Conservation (phyloP, 2,888 invertebrate genomes). For the Cephus pygmeus region DNA sequence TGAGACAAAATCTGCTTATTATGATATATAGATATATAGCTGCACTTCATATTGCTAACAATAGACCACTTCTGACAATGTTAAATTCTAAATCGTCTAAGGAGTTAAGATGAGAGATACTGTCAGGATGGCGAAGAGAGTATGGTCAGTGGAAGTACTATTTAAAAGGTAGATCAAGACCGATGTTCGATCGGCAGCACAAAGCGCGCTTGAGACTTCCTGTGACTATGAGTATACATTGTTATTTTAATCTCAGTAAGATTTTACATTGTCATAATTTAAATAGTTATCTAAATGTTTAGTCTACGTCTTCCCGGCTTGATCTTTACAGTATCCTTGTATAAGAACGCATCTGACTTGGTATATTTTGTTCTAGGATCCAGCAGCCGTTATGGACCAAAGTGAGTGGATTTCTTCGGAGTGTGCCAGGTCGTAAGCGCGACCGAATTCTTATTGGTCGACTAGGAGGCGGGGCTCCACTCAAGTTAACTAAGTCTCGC, state of each 20-base stretch:
- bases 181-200: constrained; percentile 1
- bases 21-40: neutral
- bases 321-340: neutral
- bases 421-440: constrained; percentile 15
- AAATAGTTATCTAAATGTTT: neutral
- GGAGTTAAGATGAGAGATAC: constrained; percentile 32
- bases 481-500: constrained; percentile 13
- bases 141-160: constrained; percentile 15
- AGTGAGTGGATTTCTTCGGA: neutral
- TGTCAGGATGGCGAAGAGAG: constrained; percentile 21
- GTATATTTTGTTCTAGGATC: neutral
- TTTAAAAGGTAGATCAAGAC: constrained; percentile 25
- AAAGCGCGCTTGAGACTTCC: neutral
- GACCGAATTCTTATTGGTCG: constrained; percentile 30
- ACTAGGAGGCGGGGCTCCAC: constrained; percentile 19
- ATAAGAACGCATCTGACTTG: neutral
- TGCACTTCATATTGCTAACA: neutral
- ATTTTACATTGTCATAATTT: neutral
- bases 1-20: neutral
- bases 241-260: neutral
- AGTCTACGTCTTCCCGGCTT: neutral
- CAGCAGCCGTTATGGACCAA: neutral
- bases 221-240: neutral
- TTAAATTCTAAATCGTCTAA: constrained; percentile 31
- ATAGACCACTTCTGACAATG: constrained; percentile 10